These are phyloP conservation scores for Acromyrmex charruanus DNA, from an alignment of 1,140 invertebrate genomes.

Conservation along the genomic window DNA sequence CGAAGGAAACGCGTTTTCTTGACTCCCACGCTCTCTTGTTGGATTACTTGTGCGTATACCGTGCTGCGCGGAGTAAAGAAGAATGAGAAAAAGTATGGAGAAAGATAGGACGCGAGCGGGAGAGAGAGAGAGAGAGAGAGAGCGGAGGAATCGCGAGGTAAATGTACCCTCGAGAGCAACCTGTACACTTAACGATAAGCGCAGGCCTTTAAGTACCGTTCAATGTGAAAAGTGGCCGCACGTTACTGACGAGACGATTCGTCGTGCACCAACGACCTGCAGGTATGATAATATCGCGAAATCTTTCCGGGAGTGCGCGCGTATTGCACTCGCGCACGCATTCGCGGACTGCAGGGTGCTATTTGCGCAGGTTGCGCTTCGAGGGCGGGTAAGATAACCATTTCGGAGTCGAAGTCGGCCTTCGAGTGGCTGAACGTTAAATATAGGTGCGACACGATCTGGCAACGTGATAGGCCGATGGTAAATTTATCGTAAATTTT, in stretches of 20 bases:
- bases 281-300: conserved; percentile 63
- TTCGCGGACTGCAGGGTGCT: conserved; percentile 24
- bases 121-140: not conserved
- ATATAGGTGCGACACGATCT: conserved; percentile 25
- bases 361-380: conserved; percentile 35
- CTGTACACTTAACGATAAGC: conserved; percentile 63
- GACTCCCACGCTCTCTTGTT: conserved; percentile 69
- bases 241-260: conserved; percentile 62
- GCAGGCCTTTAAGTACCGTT: conserved; percentile 60
- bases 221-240: conserved; percentile 62
- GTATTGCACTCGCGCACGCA: conserved; percentile 23
- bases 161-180: conserved; percentile 60
- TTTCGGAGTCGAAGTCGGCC: conserved; percentile 6
- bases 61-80: not conserved
- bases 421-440: not conserved
- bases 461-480: not conserved
- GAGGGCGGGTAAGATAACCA: conserved; percentile 34
- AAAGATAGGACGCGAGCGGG: not conserved
- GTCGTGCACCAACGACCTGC: conserved; percentile 59
- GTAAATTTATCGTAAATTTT: conserved; percentile 19
- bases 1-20: conserved; percentile 65
- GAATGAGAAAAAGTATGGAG: conserved; percentile 15
- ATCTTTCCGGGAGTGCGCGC: conserved; percentile 44
- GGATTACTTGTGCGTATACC: conserved; percentile 32
- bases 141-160: conserved; percentile 21